phyloP scores from a whole-genome alignment of 64 coral and sea anemone genomes.

The Dendrophyllia cribrosa region DNA sequence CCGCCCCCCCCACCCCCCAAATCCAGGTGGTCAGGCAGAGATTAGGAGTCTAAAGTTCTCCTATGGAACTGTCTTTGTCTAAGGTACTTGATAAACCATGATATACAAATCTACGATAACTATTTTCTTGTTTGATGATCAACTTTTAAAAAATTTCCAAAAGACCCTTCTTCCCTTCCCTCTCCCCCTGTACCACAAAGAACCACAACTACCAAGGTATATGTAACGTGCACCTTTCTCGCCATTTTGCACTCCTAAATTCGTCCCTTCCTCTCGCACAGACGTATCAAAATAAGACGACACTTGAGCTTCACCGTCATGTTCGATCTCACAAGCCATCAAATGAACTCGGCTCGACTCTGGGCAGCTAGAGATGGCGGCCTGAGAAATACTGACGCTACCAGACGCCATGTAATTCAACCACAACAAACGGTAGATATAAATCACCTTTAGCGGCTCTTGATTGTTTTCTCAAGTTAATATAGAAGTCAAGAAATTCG shows the following conservation, averaged over 20 bases:
- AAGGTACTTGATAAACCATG: too few species aligned
- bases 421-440: neutral
- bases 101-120: too few species aligned
- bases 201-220: neutral
- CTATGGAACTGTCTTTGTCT: too few species aligned
- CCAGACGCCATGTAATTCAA: constrained; percentile 12
- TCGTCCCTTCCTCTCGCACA: constrained; percentile 50
- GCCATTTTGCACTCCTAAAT: constrained; percentile 31
- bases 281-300: constrained; percentile 72
- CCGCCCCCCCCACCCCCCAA: too few species aligned
- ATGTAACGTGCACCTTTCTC: neutral
- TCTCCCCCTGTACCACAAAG: too few species aligned
- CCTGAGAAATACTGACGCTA: constrained; percentile 12
- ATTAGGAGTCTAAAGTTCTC: too few species aligned
- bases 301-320: constrained; percentile 75
- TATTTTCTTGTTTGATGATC: too few species aligned
- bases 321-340: constrained; percentile 85
- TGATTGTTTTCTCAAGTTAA: neutral
- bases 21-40: too few species aligned
- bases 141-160: too few species aligned
- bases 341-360: constrained; percentile 75
- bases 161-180: too few species aligned
- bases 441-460: neutral
- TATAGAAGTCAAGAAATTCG: neutral
- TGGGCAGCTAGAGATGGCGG: constrained; percentile 3